Evolutionary conservation across 2,888 invertebrate species (phyloP).

Genomic region (Lasioglossum marginatum): DNA sequence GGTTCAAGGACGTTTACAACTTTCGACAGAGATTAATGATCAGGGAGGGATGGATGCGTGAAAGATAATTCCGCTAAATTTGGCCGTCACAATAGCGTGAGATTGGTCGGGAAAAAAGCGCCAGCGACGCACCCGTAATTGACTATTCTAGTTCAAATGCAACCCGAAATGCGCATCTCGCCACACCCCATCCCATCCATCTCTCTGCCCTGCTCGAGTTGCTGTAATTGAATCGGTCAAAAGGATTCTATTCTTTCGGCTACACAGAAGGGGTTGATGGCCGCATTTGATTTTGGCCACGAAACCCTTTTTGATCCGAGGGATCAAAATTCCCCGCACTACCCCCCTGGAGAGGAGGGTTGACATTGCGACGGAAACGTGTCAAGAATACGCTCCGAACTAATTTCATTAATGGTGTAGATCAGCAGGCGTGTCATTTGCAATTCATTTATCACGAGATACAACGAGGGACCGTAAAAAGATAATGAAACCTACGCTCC

Average conservation of each 20-base stretch:
- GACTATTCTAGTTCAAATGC: constrained; percentile 72
- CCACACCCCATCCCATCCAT: constrained; percentile 9
- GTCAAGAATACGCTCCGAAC: not conserved
- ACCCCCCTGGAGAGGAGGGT: not conserved
- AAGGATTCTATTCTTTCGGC: constrained; percentile 50
- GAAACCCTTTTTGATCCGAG: constrained; percentile 33
- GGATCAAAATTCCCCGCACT: not conserved
- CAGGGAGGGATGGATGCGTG: constrained; percentile 40
- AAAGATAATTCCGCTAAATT: constrained; percentile 77
- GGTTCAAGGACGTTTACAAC: constrained; percentile 50
- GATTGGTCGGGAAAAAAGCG: constrained; percentile 55
- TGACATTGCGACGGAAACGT: not conserved
- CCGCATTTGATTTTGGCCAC: constrained; percentile 47
- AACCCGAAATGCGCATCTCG: constrained; percentile 65
- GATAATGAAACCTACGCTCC: not conserved
- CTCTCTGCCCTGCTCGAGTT: constrained; percentile 33
- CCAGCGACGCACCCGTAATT: constrained; percentile 69
- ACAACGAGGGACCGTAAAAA: not conserved
- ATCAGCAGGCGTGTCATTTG: not conserved
- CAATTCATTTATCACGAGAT: not conserved
- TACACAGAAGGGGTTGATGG: constrained; percentile 16
- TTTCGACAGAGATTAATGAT: constrained; percentile 66
- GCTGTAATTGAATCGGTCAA: constrained; percentile 74
- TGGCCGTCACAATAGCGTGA: constrained; percentile 67
- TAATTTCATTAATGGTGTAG: constrained; percentile 34